phyloP scores from a whole-genome alignment of 2,113 vertebrate species.

The Genyomyrus donnyi region DNA sequence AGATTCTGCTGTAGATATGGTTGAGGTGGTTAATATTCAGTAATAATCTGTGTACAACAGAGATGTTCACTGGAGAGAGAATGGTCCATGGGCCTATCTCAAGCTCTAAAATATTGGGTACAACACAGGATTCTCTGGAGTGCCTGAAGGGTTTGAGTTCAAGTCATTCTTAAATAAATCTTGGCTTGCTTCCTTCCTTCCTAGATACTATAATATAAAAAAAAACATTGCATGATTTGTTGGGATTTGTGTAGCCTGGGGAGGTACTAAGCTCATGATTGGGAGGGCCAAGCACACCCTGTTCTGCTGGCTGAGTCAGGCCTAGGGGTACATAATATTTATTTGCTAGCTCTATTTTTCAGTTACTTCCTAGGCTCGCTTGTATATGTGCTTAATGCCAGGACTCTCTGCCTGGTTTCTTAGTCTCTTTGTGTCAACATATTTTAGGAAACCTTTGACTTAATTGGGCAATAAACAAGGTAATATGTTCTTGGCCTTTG shows the following conservation, averaged over 20 bases:
- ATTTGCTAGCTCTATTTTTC: background rate
- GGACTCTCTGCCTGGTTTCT: background rate
- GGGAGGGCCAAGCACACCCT: background rate
- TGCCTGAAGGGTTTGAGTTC: background rate
- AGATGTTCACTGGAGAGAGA: background rate
- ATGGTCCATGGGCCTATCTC: background rate
- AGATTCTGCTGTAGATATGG: background rate
- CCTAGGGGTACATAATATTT: background rate
- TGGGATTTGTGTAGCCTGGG: background rate
- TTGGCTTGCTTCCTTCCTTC: background rate
- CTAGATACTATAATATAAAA: background rate
- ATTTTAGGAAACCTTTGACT: background rate
- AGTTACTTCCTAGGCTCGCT: background rate
- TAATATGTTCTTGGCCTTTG: background rate
- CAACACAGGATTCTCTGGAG: background rate
- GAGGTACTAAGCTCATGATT: background rate
- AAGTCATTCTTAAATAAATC: background rate
- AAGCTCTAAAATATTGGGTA: background rate
- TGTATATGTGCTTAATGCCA: background rate
- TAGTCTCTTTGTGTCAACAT: background rate
- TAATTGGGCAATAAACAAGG: background rate
- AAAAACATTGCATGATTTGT: background rate
- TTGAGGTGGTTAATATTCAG: background rate
- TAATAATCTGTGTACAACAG: background rate
- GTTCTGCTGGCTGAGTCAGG: background rate